Base-by-base conservation (phyloP, 1,140 invertebrate species). In the Drosophila athabasca region DNA sequence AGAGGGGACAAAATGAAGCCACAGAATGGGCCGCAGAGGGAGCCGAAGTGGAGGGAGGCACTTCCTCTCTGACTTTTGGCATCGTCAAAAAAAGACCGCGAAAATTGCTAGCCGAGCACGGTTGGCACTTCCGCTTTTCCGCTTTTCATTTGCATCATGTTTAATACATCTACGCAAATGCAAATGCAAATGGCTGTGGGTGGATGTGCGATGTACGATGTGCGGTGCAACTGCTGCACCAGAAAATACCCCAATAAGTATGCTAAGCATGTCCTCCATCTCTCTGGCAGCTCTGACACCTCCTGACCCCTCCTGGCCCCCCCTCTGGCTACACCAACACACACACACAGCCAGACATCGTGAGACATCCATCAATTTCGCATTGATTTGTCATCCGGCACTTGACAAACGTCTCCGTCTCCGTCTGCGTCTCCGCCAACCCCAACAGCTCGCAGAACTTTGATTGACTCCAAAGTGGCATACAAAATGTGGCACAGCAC, bases 201-300 rank as follows among this genome's bases (percentile, higher is more conserved):
- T 39, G 26, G 35, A 15, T 46, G n/a, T 31, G 6, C 43, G 53
- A 35, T 24, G 66, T 15, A 9, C 5, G 22, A 76, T 72, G 19
- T 49, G 64, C 15, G 31, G 2, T 19, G 59, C 45, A 31, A 43
- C 73, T 61, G 71, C 68, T 67, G 59, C 43, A 45, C 55, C 53
- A n/a, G 65, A 74, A 85, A 85, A 81, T 82, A 75, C 69, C 39
- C 78, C 83, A 87, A 85, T 85, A 85, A 85, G 83, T 73, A 87
- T 85, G 82, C 79, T 88, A 87, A 87, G 69, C 76, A 82, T 61
- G 76, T 50, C 62, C 62, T 64, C 48, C 49, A 72, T 68, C 50
- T 57, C 24, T 57, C 24, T 39, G 35, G 35, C 11, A 39, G 31
- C 43, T 15, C n/a, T 6, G 29, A 2, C 7, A 19, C 17, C 17